Base-by-base conservation (phyloP, 2,797 vertebrate species). In the Phaenicophaeus curvirostris region DNA sequence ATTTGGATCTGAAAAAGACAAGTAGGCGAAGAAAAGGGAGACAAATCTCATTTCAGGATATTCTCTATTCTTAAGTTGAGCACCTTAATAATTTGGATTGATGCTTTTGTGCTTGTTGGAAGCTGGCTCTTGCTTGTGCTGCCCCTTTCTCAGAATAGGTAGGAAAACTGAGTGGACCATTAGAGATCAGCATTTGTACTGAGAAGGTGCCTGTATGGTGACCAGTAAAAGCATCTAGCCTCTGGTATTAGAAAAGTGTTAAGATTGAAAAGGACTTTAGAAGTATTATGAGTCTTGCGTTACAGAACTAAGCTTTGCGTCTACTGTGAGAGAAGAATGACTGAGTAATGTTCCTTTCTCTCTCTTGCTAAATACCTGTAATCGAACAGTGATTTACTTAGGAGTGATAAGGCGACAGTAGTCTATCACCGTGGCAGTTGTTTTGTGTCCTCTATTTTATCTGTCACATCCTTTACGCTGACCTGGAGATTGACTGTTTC, bases 171-270 rank as follows among this genome's bases (percentile, higher is more conserved):
- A 44, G 41, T 3, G 12, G 28, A 42, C 93, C 69, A 0, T 94
- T 95, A 91, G 92, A 88, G 83, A 90, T 91, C 88, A 90, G 92
- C 82, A 67, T 85, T 84, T 72, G 79, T 80, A 17, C 41, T 27
- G 20, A 2, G 65, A 21, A 89, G 55, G 27, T 14, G 5, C 35
- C 11, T n/a, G 15, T 24, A 19, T 12, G 5, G 37, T 62, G 54
- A 30, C 58, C 66, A 25, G 37, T 42, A 20, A 58, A 35, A 27
- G 13, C 39, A 6, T 31, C 4, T 50, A 13, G 9, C 54, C 42
- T 30, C 9, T 62, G 31, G 6, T 8, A 42, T 48, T 76, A 13
- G n/a, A 42, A 68, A 3, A 46, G 3, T 48, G 8, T 51, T 75
- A 17, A 17, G 33, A 15, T 16, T n/a, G n/a, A 35, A 65, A 68